phyloP scores from a whole-genome alignment of 1,140 invertebrate genomes.

The Conopomorpha cramerella region DNA sequence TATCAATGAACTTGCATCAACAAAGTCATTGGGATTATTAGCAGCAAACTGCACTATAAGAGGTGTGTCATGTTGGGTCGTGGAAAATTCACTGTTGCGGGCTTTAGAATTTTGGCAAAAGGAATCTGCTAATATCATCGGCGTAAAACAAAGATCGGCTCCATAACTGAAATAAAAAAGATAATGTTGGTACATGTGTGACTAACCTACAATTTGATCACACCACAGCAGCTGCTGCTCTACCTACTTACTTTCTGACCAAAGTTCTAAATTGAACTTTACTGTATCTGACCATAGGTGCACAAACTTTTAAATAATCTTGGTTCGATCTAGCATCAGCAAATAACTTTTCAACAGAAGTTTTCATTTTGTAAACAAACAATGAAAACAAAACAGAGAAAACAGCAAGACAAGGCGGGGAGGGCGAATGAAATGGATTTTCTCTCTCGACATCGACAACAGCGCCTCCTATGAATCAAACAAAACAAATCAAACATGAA shows the following conservation, averaged over 20 bases:
- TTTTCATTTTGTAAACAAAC: no score
- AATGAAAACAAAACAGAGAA: no score
- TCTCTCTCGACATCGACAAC: no score
- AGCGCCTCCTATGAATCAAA: no score
- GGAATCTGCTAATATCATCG: constrained; percentile 95
- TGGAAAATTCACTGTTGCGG: constrained; percentile 86
- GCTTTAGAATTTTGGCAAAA: constrained; percentile 89
- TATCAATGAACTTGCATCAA: constrained; percentile 81
- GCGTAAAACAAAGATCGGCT: constrained; percentile 91
- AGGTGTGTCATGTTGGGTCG: constrained; percentile 77
- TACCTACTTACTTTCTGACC: constrained; percentile 68
- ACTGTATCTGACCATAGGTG: constrained; percentile 96
- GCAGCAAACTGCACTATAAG: constrained; percentile 95
- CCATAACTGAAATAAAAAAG: constrained; percentile 65
- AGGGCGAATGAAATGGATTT: no score
- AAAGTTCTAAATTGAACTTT: constrained; percentile 86
- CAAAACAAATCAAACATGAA: no score
- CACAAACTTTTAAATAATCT: constrained; percentile 77
- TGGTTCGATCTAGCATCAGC: constrained; percentile 45
- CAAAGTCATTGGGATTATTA: constrained; percentile 81
- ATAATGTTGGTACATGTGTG: neutral
- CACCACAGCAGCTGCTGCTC: no score
- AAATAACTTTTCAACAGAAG: constrained; percentile 70
- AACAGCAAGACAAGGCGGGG: no score
- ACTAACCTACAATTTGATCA: no score